Base-by-base conservation (phyloP, 2,888 invertebrate species). In the Andrena praecox region DNA sequence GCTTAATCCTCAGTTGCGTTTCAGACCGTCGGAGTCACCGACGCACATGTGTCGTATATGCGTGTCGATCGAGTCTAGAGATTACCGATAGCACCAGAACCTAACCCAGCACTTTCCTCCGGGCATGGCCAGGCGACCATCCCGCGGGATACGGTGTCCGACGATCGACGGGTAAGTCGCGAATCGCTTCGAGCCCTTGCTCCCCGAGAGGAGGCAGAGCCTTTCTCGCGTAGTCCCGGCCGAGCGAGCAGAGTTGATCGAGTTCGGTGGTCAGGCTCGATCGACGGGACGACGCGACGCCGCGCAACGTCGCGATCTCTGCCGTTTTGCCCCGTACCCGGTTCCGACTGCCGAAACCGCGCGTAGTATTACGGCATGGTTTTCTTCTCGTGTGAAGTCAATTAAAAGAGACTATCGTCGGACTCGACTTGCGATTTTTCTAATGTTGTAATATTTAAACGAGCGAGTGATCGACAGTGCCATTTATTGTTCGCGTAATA, bases 371-470 rank as follows among this genome's bases (percentile, higher is more conserved):
- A 82, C 76, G 87, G 77, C 84, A 75, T 84, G 87, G 87, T 87
- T 88, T 86, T 80, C 80, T 88, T 89, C 87, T 84, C 89, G 85
- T 84, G 77, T 85, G 75, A 88, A 83, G 86, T 85, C 87, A 89
- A 89, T 85, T 89, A 88, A 88, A 87, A 82, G 86, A 89, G 89
- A 89, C 87, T 89, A 89, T 89, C 89, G 87, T 86, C 83, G 80
- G 76, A 78, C 78, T 86, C 87, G 88, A 77, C 87, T 86, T 82
- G 85, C 87, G 82, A 89, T 89, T 89, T 89, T 89, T 89, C 89
- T 89, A 89, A 89, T 77, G 80, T 89, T 89, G 82, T 89, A 86
- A 89, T 89, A 87, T 89, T 89, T 85, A 86, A 56, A 89, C 86
- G 86, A 60, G 69, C 87, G 84, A 86, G 89, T 87, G 89, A 89